phyloP scores from a whole-genome alignment of 2,113 vertebrate species.

The Salvelinus fontinalis region DNA sequence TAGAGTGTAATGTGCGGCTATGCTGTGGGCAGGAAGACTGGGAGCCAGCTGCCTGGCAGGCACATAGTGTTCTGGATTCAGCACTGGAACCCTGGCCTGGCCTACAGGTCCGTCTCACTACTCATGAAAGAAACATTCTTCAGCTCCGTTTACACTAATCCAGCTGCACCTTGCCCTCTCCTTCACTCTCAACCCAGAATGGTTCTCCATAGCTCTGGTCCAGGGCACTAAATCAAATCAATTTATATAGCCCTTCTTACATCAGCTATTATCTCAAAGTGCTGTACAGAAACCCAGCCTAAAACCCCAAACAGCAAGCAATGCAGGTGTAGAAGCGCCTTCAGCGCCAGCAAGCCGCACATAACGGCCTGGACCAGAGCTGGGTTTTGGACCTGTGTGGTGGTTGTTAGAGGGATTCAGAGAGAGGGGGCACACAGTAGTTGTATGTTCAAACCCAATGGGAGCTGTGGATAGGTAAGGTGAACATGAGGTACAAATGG shows the following conservation, averaged over 20 bases:
- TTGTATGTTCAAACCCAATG: background rate
- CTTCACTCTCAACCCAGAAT: background rate
- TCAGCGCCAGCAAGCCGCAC: no score
- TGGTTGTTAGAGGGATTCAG: background rate
- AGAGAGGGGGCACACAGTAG: background rate
- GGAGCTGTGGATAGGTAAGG: background rate
- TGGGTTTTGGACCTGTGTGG: background rate
- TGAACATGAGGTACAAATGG: background rate
- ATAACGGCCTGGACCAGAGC: background rate
- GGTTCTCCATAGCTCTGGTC: no score
- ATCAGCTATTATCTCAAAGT: no score
- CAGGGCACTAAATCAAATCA: no score
- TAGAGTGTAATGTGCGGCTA: no score
- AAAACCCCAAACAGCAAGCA: no score
- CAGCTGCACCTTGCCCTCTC: conserved; percentile 16
- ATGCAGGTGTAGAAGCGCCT: no score
- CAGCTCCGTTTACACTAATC: background rate
- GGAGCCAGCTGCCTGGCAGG: conserved; percentile 21
- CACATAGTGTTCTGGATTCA: conserved; percentile 32
- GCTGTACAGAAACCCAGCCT: no score
- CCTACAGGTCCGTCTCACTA: background rate
- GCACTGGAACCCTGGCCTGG: conserved; percentile 6
- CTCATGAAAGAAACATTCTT: conserved; percentile 38
- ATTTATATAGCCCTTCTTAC: no score
- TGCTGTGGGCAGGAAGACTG: conserved; percentile 11